Evolutionary conservation across 1,140 invertebrate species (phyloP), one percentile per base, ranked within the genome.

Genomic region (Cyclina sinensis): DNA sequence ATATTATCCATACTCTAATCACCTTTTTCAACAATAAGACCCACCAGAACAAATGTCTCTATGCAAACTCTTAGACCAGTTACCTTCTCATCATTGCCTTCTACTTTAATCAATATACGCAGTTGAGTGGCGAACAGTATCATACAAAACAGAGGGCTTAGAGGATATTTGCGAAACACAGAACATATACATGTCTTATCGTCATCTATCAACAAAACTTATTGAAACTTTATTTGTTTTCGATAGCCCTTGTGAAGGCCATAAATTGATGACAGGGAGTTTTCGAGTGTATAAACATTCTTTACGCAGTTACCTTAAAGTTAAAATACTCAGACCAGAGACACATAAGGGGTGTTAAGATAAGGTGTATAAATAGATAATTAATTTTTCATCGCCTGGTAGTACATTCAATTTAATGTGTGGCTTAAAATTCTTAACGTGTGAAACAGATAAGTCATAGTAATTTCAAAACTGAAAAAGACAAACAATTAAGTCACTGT

Each of bases 281-380:
- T 62, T 62, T 62, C 57, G 27, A 62, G 57, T 62, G 57, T 62
- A 62, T 62, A 62, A 62, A 62, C n/a, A 62, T 62, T 62, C 57
- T 62, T 62, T 62, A 62, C 7, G 24, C 57, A 11, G n/a, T 62
- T 62, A 62, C 24, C 14, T 62, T 62, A 62, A 27, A 62, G 18
- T 62, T 62, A 62, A 62, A 62, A 62, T 62, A 62, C 57, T 62
- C 27, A 24, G n/a, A 14, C 57, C 7, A 27, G 0, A 27, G 57
- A 62, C 27, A 62, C 24, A 62, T 14, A 62, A n/a, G 5, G 24
- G n/a, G 24, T 27, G 18, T 62, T 4, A 62, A n/a, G 5, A 27
- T 62, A 62, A 9, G 24, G 5, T 62, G 57, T 27, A 1, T 27
- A 27, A 62, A 62, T 62, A 62, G 24, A 62, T n/a, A 43, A 43